phyloP scores from a whole-genome alignment of 2,797 vertebrate species.

The Hapalemur alaotrensis region DNA sequence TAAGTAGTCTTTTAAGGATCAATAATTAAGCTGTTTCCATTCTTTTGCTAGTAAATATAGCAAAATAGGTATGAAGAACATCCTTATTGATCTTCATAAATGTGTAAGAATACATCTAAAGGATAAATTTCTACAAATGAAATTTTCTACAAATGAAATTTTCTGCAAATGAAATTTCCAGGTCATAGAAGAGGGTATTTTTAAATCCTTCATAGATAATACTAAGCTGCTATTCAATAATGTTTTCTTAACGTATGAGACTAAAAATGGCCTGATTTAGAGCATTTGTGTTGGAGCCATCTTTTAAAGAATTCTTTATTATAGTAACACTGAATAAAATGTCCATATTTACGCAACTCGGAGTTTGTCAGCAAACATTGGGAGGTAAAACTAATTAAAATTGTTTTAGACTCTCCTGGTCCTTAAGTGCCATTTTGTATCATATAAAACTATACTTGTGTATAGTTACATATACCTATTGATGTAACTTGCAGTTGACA shows the following conservation, averaged over 20 bases:
- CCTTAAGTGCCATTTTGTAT: neutral
- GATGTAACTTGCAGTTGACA: neutral
- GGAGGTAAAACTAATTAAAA: neutral
- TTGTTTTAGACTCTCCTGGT: neutral
- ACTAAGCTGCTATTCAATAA: neutral
- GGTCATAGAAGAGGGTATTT: neutral
- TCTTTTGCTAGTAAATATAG: neutral
- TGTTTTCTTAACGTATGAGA: neutral
- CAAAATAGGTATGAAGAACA: neutral
- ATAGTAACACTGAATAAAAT: neutral
- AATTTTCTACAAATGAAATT: neutral
- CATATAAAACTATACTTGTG: neutral
- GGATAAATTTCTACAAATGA: neutral
- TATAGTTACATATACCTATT: neutral
- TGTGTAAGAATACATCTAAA: neutral
- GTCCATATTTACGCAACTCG: neutral
- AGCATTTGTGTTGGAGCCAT: neutral
- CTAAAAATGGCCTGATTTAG: neutral
- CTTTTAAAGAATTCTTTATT: conserved; percentile 6
- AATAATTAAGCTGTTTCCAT: neutral
- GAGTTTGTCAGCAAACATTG: neutral
- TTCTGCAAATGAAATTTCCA: neutral
- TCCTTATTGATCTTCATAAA: neutral
- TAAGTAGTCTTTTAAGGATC: neutral
- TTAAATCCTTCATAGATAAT: neutral